Evolutionary conservation across 1,140 invertebrate species (phyloP).

Genomic region (Apis cerana): DNA sequence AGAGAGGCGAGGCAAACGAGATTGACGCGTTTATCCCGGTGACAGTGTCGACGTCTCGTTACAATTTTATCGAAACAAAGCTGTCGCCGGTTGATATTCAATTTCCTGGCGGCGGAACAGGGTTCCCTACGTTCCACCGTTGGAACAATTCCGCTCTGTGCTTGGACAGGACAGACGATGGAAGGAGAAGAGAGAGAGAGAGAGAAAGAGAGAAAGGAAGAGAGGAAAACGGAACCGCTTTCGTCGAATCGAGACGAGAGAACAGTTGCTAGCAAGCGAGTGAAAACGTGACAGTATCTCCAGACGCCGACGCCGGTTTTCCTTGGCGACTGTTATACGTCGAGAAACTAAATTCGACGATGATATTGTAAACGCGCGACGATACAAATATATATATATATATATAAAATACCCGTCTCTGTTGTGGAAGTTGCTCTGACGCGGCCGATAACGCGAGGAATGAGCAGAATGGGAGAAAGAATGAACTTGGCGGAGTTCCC

Average conservation of each 20-base stretch:
- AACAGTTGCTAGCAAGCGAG: conserved; percentile 44
- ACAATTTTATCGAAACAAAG: conserved; percentile 61
- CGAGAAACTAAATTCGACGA: not conserved
- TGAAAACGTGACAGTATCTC: conserved; percentile 77
- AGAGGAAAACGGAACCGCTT: conserved; percentile 24
- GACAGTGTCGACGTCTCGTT: conserved; percentile 36
- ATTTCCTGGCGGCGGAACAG: conserved; percentile 69
- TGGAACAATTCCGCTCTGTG: conserved; percentile 14
- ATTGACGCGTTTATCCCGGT: conserved; percentile 38
- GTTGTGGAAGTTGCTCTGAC: conserved; percentile 22
- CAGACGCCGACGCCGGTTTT: conserved; percentile 59
- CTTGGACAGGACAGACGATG: not conserved
- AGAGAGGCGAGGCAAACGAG: not conserved
- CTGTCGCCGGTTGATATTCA: conserved; percentile 68
- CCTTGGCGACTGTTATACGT: not conserved
- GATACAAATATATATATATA: not conserved
- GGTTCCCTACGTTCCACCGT: conserved; percentile 25
- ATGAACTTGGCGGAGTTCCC: not conserved
- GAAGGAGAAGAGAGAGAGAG: not conserved
- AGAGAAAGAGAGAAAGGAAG: not conserved
- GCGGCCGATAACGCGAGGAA: conserved; percentile 22
- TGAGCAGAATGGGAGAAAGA: conserved; percentile 1
- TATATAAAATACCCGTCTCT: not conserved
- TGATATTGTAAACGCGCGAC: not conserved
- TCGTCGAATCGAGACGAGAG: no score